phyloP scores from a whole-genome alignment of 2,888 invertebrate genomes.

The Rhagonycha fulva region DNA sequence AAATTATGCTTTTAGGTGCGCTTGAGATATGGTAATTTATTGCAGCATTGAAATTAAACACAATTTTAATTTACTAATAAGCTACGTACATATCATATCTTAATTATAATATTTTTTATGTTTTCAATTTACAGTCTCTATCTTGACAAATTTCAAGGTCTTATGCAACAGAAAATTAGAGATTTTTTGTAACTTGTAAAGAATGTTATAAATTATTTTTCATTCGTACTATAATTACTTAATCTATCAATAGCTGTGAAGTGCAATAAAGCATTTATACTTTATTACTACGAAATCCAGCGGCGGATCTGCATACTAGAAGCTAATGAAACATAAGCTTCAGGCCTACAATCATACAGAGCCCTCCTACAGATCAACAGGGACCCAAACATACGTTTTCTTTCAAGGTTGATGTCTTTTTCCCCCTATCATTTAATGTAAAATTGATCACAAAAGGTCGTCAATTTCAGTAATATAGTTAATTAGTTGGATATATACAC shows the following conservation, averaged over 20 bases:
- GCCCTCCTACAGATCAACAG: too few relatives aligned
- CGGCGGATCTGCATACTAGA: too few relatives aligned
- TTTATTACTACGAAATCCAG: neutral
- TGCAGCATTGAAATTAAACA: neutral
- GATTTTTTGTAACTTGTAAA: neutral
- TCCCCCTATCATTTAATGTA: too few relatives aligned
- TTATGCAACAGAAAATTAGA: neutral
- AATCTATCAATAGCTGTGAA: neutral
- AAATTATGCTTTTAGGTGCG: neutral
- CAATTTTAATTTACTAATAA: neutral
- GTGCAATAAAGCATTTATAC: neutral
- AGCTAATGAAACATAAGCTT: too few relatives aligned
- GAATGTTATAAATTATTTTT: neutral
- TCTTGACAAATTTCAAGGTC: neutral
- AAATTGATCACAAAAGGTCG: neutral
- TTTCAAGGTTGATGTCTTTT: too few relatives aligned
- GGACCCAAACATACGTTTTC: too few relatives aligned
- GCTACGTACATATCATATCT: neutral
- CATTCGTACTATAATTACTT: neutral
- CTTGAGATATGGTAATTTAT: neutral
- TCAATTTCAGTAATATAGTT: neutral
- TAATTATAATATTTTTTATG: neutral
- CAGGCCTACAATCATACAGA: too few relatives aligned
- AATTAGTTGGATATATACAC: too few relatives aligned
- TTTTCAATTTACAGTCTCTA: neutral